A percentile compares a stretch with the other conserved stretches of the same genome.
These are phyloP conservation scores for Dichetophora obliterata DNA, from an alignment of 2,888 invertebrate genomes.

Conservation along the genomic window DNA sequence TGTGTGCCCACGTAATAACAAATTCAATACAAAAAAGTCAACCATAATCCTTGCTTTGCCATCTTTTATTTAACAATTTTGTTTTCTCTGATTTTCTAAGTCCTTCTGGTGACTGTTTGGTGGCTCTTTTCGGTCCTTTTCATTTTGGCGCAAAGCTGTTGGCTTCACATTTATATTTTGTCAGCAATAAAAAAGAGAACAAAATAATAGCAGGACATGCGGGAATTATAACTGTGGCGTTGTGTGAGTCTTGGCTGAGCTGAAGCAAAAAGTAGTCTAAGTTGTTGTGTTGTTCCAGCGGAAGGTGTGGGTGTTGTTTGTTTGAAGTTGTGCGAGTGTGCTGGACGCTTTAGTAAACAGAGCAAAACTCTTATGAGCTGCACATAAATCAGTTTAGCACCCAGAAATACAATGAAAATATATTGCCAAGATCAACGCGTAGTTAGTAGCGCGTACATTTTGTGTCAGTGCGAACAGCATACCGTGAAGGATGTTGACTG, in stretches of 20 bases:
- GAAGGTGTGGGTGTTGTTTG: too few relatives aligned
- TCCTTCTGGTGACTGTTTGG: not conserved
- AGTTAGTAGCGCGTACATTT: not conserved
- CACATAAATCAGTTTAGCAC: constrained; percentile 19
- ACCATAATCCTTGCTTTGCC: too few relatives aligned
- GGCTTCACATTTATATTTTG: not conserved
- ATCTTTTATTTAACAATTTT: not conserved
- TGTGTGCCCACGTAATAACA: too few relatives aligned
- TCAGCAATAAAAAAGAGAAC: too few relatives aligned
- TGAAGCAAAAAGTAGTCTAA: not conserved
- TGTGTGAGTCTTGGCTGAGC: not conserved
- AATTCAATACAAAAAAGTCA: too few relatives aligned
- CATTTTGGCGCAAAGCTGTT: not conserved
- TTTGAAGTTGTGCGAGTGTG: too few relatives aligned
- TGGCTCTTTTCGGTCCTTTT: not conserved
- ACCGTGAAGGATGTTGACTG: too few relatives aligned
- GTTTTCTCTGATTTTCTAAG: not conserved
- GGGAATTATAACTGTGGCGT: not conserved
- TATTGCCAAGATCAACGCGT: constrained; percentile 4
- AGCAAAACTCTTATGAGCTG: not conserved
- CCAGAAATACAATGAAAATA: constrained; percentile 12
- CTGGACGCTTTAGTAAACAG: too few relatives aligned
- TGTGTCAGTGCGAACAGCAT: too few relatives aligned
- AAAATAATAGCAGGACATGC: not conserved
- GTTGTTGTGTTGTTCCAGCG: not conserved